Percentiles rank a stretch among this genome's conserved stretches.
These are phyloP conservation scores for Heliocidaris tuberculata DNA, from an alignment of 35 echinoderm and acorn worm genomes.

Conservation along the genomic window DNA sequence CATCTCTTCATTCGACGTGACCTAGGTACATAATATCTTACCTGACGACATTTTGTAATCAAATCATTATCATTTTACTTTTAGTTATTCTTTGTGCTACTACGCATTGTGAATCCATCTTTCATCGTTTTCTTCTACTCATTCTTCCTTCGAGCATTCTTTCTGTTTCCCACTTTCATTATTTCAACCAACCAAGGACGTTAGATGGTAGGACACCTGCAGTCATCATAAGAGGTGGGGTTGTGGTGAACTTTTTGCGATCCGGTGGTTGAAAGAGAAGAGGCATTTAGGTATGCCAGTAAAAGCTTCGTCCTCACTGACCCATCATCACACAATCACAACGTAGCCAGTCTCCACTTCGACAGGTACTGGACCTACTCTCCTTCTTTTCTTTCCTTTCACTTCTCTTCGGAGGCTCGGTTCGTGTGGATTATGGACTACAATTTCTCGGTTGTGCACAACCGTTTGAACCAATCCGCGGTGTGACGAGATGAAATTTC, in stretches of 20 bases:
- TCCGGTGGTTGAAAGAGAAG: conserved; percentile 31
- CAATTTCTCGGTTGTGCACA: neutral
- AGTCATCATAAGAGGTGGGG: neutral
- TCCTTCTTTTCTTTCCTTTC: neutral
- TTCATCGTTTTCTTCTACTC: too few species aligned
- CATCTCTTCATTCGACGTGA: too few species aligned
- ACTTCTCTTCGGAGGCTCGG: neutral
- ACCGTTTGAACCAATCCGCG: neutral
- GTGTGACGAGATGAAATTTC: neutral
- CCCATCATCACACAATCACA: neutral
- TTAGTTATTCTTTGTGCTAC: too few species aligned
- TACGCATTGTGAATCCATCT: too few species aligned
- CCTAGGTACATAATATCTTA: too few species aligned
- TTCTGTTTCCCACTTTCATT: neutral
- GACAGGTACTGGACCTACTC: neutral
- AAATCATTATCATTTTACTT: too few species aligned
- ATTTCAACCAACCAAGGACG: neutral
- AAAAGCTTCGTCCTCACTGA: neutral
- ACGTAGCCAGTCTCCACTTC: neutral
- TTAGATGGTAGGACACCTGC: neutral
- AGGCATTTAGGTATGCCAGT: conserved; percentile 31
- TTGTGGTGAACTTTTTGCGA: conserved; percentile 31
- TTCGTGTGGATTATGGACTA: neutral
- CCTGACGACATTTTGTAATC: too few species aligned
- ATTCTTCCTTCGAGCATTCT: too few species aligned